Evolutionary conservation across 1,140 invertebrate genomes (phyloP).

Genomic region (Listronotus oregonensis): DNA sequence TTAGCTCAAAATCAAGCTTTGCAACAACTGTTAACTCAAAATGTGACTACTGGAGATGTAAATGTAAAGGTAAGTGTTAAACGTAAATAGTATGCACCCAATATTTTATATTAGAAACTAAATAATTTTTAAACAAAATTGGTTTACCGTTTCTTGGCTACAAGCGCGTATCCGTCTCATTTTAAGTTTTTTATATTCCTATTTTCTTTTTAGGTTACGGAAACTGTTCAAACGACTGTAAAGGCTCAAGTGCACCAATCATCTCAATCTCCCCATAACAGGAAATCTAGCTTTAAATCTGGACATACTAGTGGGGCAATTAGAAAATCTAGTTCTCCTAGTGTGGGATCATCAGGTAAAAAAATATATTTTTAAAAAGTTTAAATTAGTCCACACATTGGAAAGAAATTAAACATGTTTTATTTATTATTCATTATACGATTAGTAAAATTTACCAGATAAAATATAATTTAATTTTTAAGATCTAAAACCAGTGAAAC

Average conservation of each 20-base stretch:
- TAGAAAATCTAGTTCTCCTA: constrained; percentile 53
- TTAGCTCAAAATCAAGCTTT: constrained; percentile 91
- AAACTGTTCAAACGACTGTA: constrained; percentile 50
- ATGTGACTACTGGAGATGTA: constrained; percentile 23
- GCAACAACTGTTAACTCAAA: constrained; percentile 81
- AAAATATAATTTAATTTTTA: too few relatives aligned
- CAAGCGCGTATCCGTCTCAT: background rate
- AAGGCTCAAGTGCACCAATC: constrained; percentile 61
- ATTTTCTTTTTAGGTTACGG: constrained; percentile 33
- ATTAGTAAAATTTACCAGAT: too few relatives aligned
- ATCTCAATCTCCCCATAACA: constrained; percentile 50
- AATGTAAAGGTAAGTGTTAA: constrained; percentile 21
- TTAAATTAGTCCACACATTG: too few relatives aligned
- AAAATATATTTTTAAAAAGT: background rate
- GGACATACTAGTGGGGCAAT: constrained; percentile 44
- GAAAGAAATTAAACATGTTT: too few relatives aligned
- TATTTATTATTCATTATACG: too few relatives aligned
- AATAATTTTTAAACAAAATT: too few relatives aligned
- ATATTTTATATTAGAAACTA: background rate
- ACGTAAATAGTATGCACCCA: background rate
- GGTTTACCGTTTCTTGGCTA: too few relatives aligned
- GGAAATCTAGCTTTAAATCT: constrained; percentile 56
- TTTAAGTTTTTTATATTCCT: constrained; percentile 53
- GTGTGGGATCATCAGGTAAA: constrained; percentile 36
- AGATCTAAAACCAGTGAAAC: too few relatives aligned